These are phyloP conservation scores for Gracilinanus agilis DNA, from an alignment of 2,113 vertebrate species.

Conservation along the genomic window DNA sequence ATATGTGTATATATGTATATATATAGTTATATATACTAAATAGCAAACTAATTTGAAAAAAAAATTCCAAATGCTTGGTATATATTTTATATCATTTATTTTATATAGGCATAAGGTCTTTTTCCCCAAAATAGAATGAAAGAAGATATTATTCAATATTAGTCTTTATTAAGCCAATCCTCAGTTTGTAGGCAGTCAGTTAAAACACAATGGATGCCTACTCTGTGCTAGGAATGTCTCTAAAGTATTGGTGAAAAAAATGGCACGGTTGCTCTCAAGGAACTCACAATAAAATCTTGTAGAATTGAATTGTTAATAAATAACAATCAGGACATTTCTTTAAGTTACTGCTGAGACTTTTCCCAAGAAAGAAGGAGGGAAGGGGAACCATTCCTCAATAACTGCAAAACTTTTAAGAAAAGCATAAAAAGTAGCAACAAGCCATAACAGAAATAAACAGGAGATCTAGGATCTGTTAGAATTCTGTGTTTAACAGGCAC, in stretches of 20 bases:
- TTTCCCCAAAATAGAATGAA: not conserved
- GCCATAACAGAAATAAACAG: constrained; percentile 4
- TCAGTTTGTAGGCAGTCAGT: not conserved
- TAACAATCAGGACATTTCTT: not conserved
- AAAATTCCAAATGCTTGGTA: not conserved
- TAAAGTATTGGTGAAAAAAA: not conserved
- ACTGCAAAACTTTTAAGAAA: not conserved
- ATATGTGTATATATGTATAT: too few species aligned
- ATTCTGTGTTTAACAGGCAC: constrained; percentile 22
- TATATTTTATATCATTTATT: not conserved
- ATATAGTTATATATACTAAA: too few species aligned
- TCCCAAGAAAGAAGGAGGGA: not conserved
- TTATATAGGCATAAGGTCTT: not conserved
- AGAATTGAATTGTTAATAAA: not conserved
- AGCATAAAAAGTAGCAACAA: not conserved
- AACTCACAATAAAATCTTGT: not conserved
- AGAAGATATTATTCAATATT: not conserved
- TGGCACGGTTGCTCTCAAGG: not conserved
- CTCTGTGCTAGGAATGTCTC: not conserved
- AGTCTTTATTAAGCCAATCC: too few species aligned
- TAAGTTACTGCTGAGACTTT: not conserved
- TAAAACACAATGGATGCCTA: not conserved
- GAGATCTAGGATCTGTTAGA: not conserved
- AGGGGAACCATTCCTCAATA: not conserved
- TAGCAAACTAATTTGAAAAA: too few species aligned